Percentiles rank a stretch among this genome's conserved stretches.
These are phyloP conservation scores for Buathra laborator DNA, from an alignment of 2,888 invertebrate species.

Conservation along the genomic window DNA sequence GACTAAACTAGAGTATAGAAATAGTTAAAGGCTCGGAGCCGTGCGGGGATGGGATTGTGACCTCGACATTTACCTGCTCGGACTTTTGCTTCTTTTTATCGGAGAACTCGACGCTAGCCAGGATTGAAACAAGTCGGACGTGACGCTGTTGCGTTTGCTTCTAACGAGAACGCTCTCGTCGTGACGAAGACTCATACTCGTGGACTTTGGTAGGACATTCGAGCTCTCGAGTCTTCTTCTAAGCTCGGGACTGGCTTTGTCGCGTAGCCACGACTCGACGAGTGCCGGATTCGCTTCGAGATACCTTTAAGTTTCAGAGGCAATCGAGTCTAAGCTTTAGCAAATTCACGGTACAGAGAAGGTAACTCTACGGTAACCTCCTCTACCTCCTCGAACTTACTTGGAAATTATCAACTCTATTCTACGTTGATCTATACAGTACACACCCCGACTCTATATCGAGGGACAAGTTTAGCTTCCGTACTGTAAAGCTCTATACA, in stretches of 20 bases:
- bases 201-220: slow-evolving; percentile 72
- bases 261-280: slow-evolving; percentile 92
- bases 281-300: slow-evolving; percentile 89
- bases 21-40: neutral
- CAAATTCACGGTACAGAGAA: slow-evolving; percentile 23
- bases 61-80: slow-evolving; percentile 79
- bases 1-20: neutral
- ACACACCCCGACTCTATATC: neutral
- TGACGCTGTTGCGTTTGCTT: slow-evolving; percentile 89
- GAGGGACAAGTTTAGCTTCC: slow-evolving; percentile 2
- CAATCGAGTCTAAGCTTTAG: slow-evolving; percentile 17
- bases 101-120: slow-evolving; percentile 93
- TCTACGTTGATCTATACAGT: neutral
- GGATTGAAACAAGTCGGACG: slow-evolving; percentile 93
- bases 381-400: slow-evolving; percentile 25
- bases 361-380: neutral
- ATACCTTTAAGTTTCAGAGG: slow-evolving; percentile 75
- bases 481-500: slow-evolving; percentile 20
- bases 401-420: slow-evolving; percentile 54
- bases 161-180: slow-evolving; percentile 78
- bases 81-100: slow-evolving; percentile 87
- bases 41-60: neutral
- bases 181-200: slow-evolving; percentile 85
- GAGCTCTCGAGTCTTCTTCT: slow-evolving; percentile 87
- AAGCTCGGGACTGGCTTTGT: slow-evolving; percentile 90